phyloP scores from a whole-genome alignment of 2,888 invertebrate species.

The Alitta virens region DNA sequence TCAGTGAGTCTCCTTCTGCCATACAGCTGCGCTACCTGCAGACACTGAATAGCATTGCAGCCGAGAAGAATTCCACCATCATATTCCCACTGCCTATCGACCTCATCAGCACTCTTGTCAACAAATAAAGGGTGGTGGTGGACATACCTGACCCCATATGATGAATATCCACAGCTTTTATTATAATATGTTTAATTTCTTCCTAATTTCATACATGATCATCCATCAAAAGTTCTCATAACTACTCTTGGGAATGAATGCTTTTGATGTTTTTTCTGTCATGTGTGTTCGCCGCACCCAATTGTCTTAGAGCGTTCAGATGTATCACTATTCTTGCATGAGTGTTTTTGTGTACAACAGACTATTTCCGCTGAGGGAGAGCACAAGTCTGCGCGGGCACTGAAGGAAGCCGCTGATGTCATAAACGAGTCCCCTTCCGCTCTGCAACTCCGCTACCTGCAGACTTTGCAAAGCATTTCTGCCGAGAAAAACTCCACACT shows the following conservation, averaged over 20 bases:
- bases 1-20: conserved; percentile 89
- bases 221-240: no score
- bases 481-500: conserved; percentile 97
- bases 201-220: no score
- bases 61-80: conserved; percentile 3
- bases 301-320: no score
- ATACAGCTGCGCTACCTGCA: conserved; percentile 77
- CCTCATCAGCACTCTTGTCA: background rate
- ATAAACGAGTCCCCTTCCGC: conserved; percentile 92
- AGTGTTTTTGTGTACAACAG: conserved; percentile 29
- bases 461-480: conserved; percentile 92
- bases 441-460: conserved; percentile 82
- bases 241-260: no score
- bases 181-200: no score
- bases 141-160: no score
- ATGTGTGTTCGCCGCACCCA: no score
- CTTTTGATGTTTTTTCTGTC: no score
- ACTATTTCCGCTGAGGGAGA: conserved; percentile 95
- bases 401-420: conserved; percentile 90
- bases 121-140: background rate
- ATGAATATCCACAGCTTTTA: no score
- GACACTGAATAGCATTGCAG: background rate
- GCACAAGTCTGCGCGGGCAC: conserved; percentile 85
- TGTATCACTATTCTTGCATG: no score
- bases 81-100: conserved; percentile 5